phyloP scores from a whole-genome alignment of 1,140 invertebrate genomes.

The Sycophaga agraensis region DNA sequence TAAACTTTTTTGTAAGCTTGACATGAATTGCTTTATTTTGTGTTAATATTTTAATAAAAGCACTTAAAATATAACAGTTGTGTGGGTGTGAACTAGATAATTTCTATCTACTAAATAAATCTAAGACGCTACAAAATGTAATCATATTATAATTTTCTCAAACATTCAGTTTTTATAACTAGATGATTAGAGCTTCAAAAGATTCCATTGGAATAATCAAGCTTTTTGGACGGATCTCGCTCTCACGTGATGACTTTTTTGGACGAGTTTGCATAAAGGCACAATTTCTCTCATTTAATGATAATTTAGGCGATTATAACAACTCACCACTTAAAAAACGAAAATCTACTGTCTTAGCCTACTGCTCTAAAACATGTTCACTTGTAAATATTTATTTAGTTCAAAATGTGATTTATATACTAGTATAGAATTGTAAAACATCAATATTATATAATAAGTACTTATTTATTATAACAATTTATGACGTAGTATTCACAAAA shows the following conservation, averaged over 20 bases:
- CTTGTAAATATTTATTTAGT: constrained; percentile 19
- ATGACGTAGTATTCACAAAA: no score
- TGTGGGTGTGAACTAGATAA: constrained; percentile 11
- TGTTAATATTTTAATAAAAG: background rate
- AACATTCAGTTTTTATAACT: constrained; percentile 28
- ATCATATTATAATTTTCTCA: constrained; percentile 18
- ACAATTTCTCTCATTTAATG: constrained; percentile 36
- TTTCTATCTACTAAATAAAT: constrained; percentile 27
- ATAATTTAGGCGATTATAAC: constrained; percentile 15
- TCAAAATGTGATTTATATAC: background rate
- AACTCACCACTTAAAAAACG: background rate
- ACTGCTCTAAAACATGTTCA: constrained; percentile 1
- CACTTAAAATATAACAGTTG: constrained; percentile 1
- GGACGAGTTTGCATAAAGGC: constrained; percentile 45
- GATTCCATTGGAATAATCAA: constrained; percentile 38
- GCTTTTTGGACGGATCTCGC: constrained; percentile 49
- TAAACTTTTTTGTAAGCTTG: background rate
- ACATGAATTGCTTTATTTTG: background rate
- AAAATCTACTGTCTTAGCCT: background rate
- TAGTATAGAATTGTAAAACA: background rate
- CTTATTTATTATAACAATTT: background rate
- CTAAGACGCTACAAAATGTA: constrained; percentile 6
- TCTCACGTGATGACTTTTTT: constrained; percentile 43
- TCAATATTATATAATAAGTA: background rate
- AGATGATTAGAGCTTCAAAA: constrained; percentile 37